Evolutionary conservation across 1,140 invertebrate genomes (phyloP).

Genomic region (Parapsyche elsis): DNA sequence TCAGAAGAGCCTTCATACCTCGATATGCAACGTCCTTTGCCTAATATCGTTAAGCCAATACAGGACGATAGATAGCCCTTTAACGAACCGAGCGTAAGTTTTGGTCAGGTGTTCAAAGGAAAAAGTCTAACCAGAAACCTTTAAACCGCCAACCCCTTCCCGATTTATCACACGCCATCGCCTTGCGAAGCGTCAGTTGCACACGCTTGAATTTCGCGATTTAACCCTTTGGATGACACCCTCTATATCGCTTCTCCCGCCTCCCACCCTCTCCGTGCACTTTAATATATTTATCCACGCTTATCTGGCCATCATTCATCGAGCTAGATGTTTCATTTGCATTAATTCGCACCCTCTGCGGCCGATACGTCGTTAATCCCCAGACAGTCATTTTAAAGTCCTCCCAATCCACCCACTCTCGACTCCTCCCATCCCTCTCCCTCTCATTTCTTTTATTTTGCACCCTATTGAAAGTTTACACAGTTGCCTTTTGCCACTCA

Average conservation of each 20-base stretch:
- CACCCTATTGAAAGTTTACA: constrained; percentile 35
- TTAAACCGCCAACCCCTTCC: not conserved
- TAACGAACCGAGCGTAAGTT: not conserved
- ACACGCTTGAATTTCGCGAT: not conserved
- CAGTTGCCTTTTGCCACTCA: constrained; percentile 33
- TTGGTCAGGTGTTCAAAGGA: not conserved
- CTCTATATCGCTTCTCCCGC: not conserved
- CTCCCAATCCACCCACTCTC: not conserved
- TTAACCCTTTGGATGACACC: not conserved
- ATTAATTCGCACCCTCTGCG: constrained; percentile 50
- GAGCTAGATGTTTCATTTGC: constrained; percentile 53
- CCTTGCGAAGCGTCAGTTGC: not conserved
- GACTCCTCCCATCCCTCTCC: not conserved
- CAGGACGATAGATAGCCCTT: not conserved
- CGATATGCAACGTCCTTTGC: not conserved
- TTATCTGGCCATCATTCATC: constrained; percentile 46
- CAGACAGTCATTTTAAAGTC: constrained; percentile 10
- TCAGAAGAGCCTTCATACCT: not conserved
- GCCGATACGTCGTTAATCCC: constrained; percentile 44
- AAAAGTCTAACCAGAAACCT: not conserved
- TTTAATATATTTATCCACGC: constrained; percentile 52
- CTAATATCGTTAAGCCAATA: not conserved
- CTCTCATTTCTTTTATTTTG: constrained; percentile 15
- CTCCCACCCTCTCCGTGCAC: constrained; percentile 18
- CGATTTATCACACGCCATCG: not conserved